phyloP scores from a whole-genome alignment of 2,888 invertebrate genomes.

The Automeris io region DNA sequence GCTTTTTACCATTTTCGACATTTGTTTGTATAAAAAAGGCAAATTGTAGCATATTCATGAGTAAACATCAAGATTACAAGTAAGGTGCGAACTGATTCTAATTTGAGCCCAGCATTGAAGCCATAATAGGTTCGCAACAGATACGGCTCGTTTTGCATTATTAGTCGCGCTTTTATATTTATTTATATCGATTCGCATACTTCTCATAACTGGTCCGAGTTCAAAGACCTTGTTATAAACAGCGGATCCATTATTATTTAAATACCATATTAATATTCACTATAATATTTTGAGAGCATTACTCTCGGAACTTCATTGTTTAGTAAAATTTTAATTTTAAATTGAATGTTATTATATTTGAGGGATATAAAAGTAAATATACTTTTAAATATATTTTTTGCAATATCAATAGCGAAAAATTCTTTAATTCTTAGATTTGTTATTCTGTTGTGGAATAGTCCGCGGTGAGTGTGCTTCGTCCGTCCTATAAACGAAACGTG shows the following conservation, averaged over 20 bases:
- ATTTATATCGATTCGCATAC: conserved; percentile 26
- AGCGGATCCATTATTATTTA: conserved; percentile 5
- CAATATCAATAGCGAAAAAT: no score
- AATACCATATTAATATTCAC: conserved; percentile 7
- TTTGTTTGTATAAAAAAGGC: no score
- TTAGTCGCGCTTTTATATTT: conserved; percentile 37
- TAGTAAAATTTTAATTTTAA: neutral
- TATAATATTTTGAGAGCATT: conserved; percentile 9
- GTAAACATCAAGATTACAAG: no score
- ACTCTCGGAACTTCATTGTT: neutral
- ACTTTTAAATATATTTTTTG: no score
- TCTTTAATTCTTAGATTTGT: no score
- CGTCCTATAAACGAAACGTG: no score
- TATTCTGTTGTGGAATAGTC: no score
- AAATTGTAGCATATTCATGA: no score
- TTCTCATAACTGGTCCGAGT: conserved; percentile 36
- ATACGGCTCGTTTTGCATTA: neutral
- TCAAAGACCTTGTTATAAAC: conserved; percentile 31
- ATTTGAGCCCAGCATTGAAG: neutral
- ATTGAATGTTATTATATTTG: no score
- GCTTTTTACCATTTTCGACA: no score
- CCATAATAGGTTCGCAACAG: neutral
- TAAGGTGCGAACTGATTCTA: neutral
- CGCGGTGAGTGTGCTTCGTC: no score
- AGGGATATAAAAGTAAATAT: no score